Conservation (phyloP, 1,140 invertebrate genomes). For the Pseudachorutes palmiensis region DNA sequence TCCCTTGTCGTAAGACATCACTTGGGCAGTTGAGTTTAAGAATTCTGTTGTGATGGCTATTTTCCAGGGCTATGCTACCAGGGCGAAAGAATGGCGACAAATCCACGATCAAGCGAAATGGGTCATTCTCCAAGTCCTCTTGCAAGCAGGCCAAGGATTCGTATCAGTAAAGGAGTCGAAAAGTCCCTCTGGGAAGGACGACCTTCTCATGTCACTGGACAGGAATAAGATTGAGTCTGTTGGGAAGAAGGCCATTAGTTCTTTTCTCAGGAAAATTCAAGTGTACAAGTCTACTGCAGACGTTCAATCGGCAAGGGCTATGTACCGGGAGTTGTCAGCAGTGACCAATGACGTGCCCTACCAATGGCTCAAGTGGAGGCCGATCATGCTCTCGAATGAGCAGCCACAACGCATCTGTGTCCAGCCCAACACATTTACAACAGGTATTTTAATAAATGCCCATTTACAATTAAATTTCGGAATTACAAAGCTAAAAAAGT, state of each 20-base stretch:
- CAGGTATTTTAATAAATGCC: slow-evolving; percentile 42
- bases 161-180: slow-evolving; percentile 62
- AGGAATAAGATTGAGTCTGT: slow-evolving; percentile 67
- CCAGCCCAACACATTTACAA: slow-evolving; percentile 68
- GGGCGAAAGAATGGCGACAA: slow-evolving; percentile 66
- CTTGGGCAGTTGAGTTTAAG: too few species aligned
- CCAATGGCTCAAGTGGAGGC: slow-evolving; percentile 69
- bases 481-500: not conserved
- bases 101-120: slow-evolving; percentile 84
- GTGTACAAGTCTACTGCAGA: slow-evolving; percentile 84
- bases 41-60: too few species aligned
- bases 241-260: slow-evolving; percentile 73
- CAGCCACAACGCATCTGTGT: slow-evolving; percentile 85
- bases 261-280: slow-evolving; percentile 55
- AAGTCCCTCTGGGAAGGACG: slow-evolving; percentile 56
- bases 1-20: too few species aligned
- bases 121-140: slow-evolving; percentile 73
- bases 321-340: slow-evolving; percentile 73
- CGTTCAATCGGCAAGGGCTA: slow-evolving; percentile 56
- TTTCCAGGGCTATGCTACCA: not conserved
- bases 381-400: slow-evolving; percentile 77
- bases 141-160: slow-evolving; percentile 75
- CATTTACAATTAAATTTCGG: not conserved
- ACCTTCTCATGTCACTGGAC: slow-evolving; percentile 70
- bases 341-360: slow-evolving; percentile 56